Evolutionary conservation across 2,888 invertebrate species (phyloP).

Genomic region (Drosophila silvestris): DNA sequence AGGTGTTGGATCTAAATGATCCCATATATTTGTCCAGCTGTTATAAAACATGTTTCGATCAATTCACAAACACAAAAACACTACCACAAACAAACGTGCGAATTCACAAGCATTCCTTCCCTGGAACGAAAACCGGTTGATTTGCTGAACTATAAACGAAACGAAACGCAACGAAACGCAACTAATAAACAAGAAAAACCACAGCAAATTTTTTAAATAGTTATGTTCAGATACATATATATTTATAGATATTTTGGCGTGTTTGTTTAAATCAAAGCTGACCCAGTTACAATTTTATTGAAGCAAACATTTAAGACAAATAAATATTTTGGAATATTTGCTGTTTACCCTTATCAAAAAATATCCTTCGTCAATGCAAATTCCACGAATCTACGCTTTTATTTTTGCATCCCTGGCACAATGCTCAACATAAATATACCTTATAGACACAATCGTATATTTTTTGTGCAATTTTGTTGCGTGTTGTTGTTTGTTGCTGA

Average conservation of each 20-base stretch:
- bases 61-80: constrained; percentile 4
- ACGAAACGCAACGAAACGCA: constrained; percentile 13
- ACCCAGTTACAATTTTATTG: constrained; percentile 8
- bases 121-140: constrained; percentile 49
- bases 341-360: neutral
- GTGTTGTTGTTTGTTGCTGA: constrained; percentile 21
- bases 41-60: constrained; percentile 50
- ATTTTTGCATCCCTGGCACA: constrained; percentile 13
- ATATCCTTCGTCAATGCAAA: neutral
- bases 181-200: neutral
- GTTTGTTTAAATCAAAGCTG: neutral
- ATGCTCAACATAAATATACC: constrained; percentile 6
- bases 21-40: constrained; percentile 47
- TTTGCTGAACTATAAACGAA: constrained; percentile 17
- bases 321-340: neutral
- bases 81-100: constrained; percentile 12
- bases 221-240: neutral
- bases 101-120: constrained; percentile 14
- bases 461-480: constrained; percentile 43
- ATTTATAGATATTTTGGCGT: neutral
- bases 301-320: neutral
- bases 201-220: constrained; percentile 9
- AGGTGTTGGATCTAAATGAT: constrained; percentile 49
- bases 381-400: neutral
- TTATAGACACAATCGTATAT: constrained; percentile 14